phyloP scores from a whole-genome alignment of 1,140 invertebrate species.

The Contarinia nasturtii region DNA sequence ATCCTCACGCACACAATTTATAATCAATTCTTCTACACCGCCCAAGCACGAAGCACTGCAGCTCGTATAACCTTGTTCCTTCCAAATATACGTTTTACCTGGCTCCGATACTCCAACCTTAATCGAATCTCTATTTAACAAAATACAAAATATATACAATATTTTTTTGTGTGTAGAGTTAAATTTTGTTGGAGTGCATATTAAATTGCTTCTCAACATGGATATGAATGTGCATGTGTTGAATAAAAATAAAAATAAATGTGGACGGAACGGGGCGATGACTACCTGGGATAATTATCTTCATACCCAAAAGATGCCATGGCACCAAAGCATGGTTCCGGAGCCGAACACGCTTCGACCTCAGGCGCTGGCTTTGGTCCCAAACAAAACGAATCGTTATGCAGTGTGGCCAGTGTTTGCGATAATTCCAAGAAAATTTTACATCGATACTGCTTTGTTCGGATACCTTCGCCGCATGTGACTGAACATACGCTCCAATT shows the following conservation, averaged over 20 bases:
- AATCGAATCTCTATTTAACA: conserved; percentile 19
- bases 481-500: conserved; percentile 79
- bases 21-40: conserved; percentile 74
- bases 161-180: background rate
- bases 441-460: conserved; percentile 64
- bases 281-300: conserved; percentile 31
- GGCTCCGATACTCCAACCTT: conserved; percentile 32
- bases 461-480: conserved; percentile 71
- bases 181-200: background rate
- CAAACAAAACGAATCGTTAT: conserved; percentile 68
- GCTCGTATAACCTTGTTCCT: conserved; percentile 64
- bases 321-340: conserved; percentile 45
- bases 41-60: conserved; percentile 91
- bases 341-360: conserved; percentile 55
- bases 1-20: conserved; percentile 73
- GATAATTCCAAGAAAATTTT: conserved; percentile 88
- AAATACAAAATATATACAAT: background rate
- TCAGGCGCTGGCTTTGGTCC: conserved; percentile 63
- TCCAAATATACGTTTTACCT: conserved; percentile 62
- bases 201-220: too few relatives aligned
- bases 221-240: background rate
- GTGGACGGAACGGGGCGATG: background rate
- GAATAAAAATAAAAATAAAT: background rate
- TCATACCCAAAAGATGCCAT: conserved; percentile 37
- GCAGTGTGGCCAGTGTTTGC: conserved; percentile 56